Conservation (phyloP, 1,140 invertebrate genomes). For the Samia ricini region DNA sequence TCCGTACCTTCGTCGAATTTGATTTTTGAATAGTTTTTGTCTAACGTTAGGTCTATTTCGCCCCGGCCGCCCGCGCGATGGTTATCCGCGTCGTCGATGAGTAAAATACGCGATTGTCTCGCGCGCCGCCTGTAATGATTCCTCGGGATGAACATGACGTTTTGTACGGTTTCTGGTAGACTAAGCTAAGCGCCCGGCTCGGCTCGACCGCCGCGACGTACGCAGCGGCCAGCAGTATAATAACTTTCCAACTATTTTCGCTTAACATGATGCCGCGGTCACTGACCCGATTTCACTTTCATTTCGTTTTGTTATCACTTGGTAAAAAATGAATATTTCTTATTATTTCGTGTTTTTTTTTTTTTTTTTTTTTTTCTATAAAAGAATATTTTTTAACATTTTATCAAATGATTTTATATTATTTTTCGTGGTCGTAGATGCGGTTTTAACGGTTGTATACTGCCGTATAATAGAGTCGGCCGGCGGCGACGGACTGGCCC, state of each 20-base stretch:
- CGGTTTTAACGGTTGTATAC: constrained; percentile 12
- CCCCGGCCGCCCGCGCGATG: constrained; percentile 45
- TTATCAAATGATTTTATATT: constrained; percentile 16
- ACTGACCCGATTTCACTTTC: constrained; percentile 69
- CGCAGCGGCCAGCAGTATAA: constrained; percentile 53
- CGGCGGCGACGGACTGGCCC: constrained; percentile 5
- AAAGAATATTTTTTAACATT: constrained; percentile 4
- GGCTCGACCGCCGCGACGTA: constrained; percentile 53
- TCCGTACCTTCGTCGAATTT: constrained; percentile 62
- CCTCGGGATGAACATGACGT: constrained; percentile 54
- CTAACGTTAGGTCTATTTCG: constrained; percentile 59
- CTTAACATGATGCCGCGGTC: constrained; percentile 69
- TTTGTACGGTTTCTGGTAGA: constrained; percentile 49
- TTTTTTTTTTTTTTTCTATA: too few species aligned
- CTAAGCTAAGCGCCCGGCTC: constrained; percentile 55
- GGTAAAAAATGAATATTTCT: not conserved
- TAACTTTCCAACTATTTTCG: constrained; percentile 72
- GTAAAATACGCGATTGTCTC: constrained; percentile 52
- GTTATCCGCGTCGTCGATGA: constrained; percentile 60
- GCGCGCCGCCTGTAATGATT: constrained; percentile 32
- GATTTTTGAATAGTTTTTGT: constrained; percentile 48
- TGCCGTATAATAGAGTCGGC: not conserved
- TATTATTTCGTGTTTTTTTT: too few species aligned
- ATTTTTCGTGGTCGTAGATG: constrained; percentile 14
- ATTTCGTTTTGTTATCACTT: constrained; percentile 41